These are phyloP conservation scores for Aporophyla lueneburgensis DNA, from an alignment of 2,888 invertebrate genomes.

Conservation along the genomic window DNA sequence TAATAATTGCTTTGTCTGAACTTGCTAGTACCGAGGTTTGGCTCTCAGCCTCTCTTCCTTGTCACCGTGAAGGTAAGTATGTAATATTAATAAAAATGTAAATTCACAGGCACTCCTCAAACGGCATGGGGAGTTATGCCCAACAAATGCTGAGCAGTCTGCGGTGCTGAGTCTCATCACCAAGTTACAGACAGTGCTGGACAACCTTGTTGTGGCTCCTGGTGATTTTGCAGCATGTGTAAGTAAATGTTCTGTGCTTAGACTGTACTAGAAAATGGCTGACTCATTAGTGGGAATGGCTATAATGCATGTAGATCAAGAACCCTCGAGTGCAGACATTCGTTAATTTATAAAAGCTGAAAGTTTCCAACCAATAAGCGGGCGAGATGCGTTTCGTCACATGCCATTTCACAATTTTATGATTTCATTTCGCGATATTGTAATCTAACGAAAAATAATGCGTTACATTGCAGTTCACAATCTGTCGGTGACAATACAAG, in stretches of 20 bases:
- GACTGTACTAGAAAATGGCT: too few species aligned
- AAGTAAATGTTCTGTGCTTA: slow-evolving; percentile 86
- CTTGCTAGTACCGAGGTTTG: neutral
- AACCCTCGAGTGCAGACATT: too few species aligned
- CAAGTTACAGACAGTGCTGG: slow-evolving; percentile 97
- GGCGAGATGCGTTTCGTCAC: too few species aligned
- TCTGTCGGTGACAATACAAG: too few species aligned
- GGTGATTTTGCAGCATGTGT: slow-evolving; percentile 98
- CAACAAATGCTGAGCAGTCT: slow-evolving; percentile 97
- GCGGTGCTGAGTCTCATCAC: slow-evolving; percentile 98
- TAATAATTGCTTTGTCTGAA: too few species aligned
- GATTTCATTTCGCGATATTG: too few species aligned
- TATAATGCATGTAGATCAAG: neutral
- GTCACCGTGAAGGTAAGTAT: neutral
- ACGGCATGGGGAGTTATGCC: slow-evolving; percentile 97
- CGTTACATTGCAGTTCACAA: too few species aligned
- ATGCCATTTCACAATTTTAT: too few species aligned
- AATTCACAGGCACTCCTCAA: slow-evolving; percentile 95
- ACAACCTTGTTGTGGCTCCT: slow-evolving; percentile 98
- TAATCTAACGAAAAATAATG: too few species aligned
- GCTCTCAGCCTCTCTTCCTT: neutral
- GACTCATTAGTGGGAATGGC: neutral
- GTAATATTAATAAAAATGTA: neutral
- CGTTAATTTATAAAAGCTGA: too few species aligned
- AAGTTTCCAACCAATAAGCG: too few species aligned